These are phyloP conservation scores for Lycaon pictus DNA, from an alignment of 2,113 vertebrate genomes.

Conservation along the genomic window DNA sequence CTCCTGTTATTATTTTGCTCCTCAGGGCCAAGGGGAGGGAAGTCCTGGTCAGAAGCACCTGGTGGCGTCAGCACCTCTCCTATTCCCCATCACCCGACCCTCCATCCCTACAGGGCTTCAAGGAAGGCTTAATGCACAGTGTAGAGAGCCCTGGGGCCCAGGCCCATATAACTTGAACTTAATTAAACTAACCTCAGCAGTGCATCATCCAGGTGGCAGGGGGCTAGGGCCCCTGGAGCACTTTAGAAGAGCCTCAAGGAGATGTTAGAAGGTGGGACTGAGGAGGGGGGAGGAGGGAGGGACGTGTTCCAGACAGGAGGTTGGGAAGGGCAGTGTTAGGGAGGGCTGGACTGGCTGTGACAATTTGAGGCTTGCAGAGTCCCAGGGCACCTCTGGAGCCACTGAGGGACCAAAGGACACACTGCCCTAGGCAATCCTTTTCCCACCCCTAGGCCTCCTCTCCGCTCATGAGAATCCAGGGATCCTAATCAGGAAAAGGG, in stretches of 20 bases:
- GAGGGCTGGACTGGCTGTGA: neutral
- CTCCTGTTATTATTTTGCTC: neutral
- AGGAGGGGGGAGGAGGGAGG: neutral
- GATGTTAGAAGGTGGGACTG: neutral
- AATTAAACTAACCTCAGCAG: neutral
- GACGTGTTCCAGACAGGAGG: neutral
- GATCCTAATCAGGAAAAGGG: neutral
- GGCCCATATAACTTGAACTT: neutral
- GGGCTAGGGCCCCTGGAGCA: neutral
- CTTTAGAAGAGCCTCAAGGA: neutral
- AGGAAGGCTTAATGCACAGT: neutral
- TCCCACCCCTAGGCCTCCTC: neutral
- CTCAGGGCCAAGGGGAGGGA: neutral
- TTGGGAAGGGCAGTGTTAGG: neutral
- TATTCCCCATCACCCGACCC: accelerated
- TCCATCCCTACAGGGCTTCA: neutral
- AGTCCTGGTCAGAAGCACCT: neutral
- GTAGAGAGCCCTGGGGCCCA: neutral
- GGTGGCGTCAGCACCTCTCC: neutral
- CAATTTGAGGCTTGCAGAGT: neutral
- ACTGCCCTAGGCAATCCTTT: neutral
- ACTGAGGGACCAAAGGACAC: neutral
- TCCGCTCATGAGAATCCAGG: neutral
- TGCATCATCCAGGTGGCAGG: neutral
- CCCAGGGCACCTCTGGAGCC: neutral